Conservation (phyloP, 2,888 invertebrate genomes). For the Zelleria hepariella region DNA sequence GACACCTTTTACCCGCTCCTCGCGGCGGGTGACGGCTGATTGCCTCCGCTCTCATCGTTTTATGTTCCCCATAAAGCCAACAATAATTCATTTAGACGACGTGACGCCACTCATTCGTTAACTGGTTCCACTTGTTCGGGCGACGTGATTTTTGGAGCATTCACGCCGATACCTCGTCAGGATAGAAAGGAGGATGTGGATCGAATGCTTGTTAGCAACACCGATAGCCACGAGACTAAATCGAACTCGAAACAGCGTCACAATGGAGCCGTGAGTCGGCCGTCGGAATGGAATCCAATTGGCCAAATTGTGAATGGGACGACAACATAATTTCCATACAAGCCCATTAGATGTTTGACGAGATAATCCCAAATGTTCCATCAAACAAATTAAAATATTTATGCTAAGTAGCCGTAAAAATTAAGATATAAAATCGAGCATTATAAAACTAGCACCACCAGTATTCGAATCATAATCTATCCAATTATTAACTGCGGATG, state of each 20-base stretch:
- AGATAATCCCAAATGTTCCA: conserved; percentile 1
- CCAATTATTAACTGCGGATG: conserved; percentile 12
- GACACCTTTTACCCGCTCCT: conserved; percentile 64
- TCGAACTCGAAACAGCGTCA: conserved; percentile 5
- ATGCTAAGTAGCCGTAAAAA: conserved; percentile 4
- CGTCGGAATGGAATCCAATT: no score
- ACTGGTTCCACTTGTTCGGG: conserved; percentile 48
- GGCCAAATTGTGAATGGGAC: not conserved
- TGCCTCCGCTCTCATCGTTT: conserved; percentile 70
- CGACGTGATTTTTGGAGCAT: conserved; percentile 32
- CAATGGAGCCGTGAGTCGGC: conserved; percentile 8
- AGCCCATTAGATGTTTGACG: not conserved
- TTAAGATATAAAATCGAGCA: conserved; percentile 13
- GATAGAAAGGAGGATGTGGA: not conserved
- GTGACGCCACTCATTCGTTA: conserved; percentile 70
- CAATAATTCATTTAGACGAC: conserved; percentile 72
- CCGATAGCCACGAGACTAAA: not conserved
- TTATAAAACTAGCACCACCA: conserved; percentile 15
- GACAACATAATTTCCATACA: not conserved
- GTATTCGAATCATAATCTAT: conserved; percentile 14
- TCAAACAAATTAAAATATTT: conserved; percentile 3
- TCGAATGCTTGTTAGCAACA: not conserved
- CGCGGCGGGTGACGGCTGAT: conserved; percentile 68
- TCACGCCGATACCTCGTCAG: not conserved
- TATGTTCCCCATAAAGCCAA: conserved; percentile 69